Evolutionary conservation across 2,888 invertebrate genomes (phyloP).

Genomic region (Hypselothyrea guttata): DNA sequence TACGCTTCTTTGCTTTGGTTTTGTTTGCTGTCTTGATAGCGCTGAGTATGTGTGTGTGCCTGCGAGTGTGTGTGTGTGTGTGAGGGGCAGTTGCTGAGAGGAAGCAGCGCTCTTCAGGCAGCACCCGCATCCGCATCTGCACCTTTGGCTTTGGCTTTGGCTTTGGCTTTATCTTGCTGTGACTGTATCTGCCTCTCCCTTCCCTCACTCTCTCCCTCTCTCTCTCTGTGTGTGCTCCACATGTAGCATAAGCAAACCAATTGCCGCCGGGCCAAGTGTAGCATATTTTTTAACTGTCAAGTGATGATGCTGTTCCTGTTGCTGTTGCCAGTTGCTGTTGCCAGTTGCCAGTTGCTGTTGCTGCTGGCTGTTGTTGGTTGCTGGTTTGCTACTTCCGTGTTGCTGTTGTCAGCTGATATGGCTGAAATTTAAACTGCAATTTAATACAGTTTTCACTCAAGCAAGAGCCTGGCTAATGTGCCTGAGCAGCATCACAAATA

Average conservation of each 20-base stretch:
- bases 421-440: conserved; percentile 55
- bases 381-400: conserved; percentile 5
- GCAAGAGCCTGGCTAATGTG: conserved; percentile 31
- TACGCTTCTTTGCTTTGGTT: conserved; percentile 50
- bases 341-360: conserved; percentile 1
- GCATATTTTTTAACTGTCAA: conserved; percentile 50
- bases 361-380: conserved; percentile 6
- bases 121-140: conserved; percentile 44
- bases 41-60: conserved; percentile 5
- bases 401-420: not conserved
- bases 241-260: conserved; percentile 22
- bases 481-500: conserved; percentile 24
- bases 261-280: conserved; percentile 52
- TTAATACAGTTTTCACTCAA: conserved; percentile 47
- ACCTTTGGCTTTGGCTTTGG: conserved; percentile 47
- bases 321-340: conserved; percentile 6
- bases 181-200: conserved; percentile 4
- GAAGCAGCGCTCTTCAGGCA: conserved; percentile 16
- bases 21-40: conserved; percentile 57
- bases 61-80: conserved; percentile 9
- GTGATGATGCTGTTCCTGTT: conserved; percentile 33
- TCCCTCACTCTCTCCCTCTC: not conserved
- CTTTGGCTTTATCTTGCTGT: conserved; percentile 47
- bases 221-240: not conserved
- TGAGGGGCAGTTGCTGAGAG: conserved; percentile 11